A percentile compares a stretch with the other conserved stretches of the same genome.
Evolutionary conservation across 2,888 invertebrate genomes (phyloP).

Genomic region (Girardia tigrina): DNA sequence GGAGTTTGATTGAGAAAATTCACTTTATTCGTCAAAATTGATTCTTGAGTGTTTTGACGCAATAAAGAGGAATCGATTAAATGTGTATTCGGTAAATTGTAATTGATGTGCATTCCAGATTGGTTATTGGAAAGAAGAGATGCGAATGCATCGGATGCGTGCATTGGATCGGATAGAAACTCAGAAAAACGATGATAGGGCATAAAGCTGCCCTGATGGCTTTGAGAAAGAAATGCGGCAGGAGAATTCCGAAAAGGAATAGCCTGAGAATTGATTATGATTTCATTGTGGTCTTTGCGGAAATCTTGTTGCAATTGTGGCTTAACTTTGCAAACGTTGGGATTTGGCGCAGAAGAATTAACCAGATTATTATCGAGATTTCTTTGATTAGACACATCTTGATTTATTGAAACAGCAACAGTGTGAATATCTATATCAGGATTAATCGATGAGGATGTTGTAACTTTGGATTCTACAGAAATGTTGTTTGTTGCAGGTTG

Average conservation of each 20-base stretch:
- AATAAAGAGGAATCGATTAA: not conserved
- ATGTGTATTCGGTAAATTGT: conserved; percentile 11
- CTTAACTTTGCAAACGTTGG: conserved; percentile 31
- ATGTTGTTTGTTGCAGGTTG: not conserved
- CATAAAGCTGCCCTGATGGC: not conserved
- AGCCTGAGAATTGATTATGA: not conserved
- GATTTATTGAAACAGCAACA: not conserved
- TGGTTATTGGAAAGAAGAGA: not conserved
- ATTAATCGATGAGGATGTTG: not conserved
- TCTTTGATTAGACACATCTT: conserved; percentile 2
- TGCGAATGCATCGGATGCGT: not conserved
- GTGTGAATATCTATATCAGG: not conserved
- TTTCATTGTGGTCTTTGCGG: conserved; percentile 7
- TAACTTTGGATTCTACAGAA: not conserved
- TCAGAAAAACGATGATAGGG: not conserved
- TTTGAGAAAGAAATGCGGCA: conserved; percentile 6
- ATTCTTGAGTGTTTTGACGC: not conserved
- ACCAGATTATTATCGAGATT: conserved; percentile 6
- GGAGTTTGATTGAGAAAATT: conserved; percentile 9
- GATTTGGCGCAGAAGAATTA: conserved; percentile 13
- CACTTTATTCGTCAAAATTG: not conserved
- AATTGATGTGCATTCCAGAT: conserved; percentile 4
- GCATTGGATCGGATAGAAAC: not conserved
- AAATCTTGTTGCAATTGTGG: conserved; percentile 32
- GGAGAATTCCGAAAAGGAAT: not conserved